phyloP scores from a whole-genome alignment of 1,140 invertebrate genomes.

The Diorhabda elongata region DNA sequence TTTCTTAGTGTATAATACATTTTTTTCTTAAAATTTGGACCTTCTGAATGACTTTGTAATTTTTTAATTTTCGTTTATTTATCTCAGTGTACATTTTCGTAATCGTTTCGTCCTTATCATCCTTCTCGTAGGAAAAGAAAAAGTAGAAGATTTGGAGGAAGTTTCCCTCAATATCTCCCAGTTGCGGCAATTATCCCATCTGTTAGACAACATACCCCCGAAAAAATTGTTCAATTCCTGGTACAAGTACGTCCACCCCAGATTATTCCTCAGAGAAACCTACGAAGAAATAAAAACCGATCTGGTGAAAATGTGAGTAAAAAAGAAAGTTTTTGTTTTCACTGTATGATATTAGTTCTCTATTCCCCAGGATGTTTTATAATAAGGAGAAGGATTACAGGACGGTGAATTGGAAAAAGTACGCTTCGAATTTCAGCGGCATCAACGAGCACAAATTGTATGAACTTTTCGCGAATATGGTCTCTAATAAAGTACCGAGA shows the following conservation, averaged over 20 bases:
- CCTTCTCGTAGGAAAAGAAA: slow-evolving; percentile 8
- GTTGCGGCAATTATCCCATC: slow-evolving; percentile 14
- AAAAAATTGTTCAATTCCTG: slow-evolving; percentile 15
- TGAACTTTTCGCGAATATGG: no score
- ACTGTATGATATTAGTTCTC: background rate
- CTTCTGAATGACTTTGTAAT: no score
- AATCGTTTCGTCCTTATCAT: no score
- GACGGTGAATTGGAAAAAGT: background rate
- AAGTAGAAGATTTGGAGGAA: slow-evolving; percentile 13
- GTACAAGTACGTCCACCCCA: slow-evolving; percentile 17
- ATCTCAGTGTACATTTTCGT: no score
- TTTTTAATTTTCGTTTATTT: no score
- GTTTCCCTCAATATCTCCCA: slow-evolving; percentile 8
- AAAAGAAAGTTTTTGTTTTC: background rate
- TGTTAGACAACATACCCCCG: slow-evolving; percentile 11
- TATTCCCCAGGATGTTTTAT: slow-evolving; percentile 15
- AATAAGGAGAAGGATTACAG: slow-evolving; percentile 15
- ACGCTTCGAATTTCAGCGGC: background rate
- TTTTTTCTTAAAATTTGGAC: no score
- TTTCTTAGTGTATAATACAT: no score
- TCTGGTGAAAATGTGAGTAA: slow-evolving; percentile 15
- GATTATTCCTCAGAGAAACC: slow-evolving; percentile 11
- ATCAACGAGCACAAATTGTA: no score
- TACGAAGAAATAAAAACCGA: background rate
- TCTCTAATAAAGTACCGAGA: no score